Conservation (phyloP, 1,140 invertebrate species). For the Halictus rubicundus region DNA sequence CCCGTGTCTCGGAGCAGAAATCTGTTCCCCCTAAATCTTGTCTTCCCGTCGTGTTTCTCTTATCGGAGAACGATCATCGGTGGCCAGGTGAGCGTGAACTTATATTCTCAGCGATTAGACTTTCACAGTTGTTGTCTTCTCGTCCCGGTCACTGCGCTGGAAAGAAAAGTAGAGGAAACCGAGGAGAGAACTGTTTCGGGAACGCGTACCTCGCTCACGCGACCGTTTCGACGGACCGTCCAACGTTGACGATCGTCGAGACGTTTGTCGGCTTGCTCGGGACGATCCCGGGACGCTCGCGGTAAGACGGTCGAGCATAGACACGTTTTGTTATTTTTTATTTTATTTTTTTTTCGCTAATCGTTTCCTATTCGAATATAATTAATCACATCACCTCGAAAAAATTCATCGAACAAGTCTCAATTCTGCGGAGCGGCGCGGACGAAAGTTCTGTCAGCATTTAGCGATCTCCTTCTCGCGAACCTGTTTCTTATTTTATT, state of each 20-base stretch:
- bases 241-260: slow-evolving; percentile 43
- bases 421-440: slow-evolving; percentile 76
- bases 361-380: slow-evolving; percentile 62
- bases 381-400: slow-evolving; percentile 59
- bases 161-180: too few relatives aligned
- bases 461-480: slow-evolving; percentile 48
- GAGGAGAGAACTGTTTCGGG: too few relatives aligned
- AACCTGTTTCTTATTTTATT: slow-evolving; percentile 5
- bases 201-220: too few relatives aligned
- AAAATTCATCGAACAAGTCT: slow-evolving; percentile 79
- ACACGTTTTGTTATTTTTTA: too few relatives aligned
- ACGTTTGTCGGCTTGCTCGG: slow-evolving; percentile 32
- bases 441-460: slow-evolving; percentile 68
- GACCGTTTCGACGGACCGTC: slow-evolving; percentile 48
- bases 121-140: too few relatives aligned
- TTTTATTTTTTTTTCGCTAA: slow-evolving; percentile 56
- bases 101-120: too few relatives aligned
- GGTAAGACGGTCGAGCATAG: slow-evolving; percentile 66
- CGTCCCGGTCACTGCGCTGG: too few relatives aligned
- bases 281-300: slow-evolving; percentile 47
- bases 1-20: too few relatives aligned
- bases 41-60: too few relatives aligned
- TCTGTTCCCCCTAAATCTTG: too few relatives aligned
- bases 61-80: too few relatives aligned
- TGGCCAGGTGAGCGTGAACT: too few relatives aligned